Evolutionary conservation across 2,113 vertebrate species (phyloP), one percentile per base, ranked within the genome.

Genomic region (Phylloscopus trochilus): DNA sequence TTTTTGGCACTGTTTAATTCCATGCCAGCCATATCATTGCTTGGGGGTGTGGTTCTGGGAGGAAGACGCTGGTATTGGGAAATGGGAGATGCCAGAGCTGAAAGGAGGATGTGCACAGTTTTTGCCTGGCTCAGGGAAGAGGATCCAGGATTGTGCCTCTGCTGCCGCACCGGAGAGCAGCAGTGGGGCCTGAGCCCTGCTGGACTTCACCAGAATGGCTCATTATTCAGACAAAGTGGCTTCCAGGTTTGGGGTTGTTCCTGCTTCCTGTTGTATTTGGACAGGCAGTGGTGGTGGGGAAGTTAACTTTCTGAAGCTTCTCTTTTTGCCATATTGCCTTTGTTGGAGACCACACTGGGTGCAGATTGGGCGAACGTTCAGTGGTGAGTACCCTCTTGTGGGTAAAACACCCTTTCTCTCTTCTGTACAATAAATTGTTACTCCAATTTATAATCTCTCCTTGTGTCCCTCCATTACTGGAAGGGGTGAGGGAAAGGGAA

Each of bases 81-180:
- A 52, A 37, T 60, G 31, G 53, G 28, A 69, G 53, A 31, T 27
- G 15, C 39, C 12, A 9, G 63, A 33, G 39, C 15, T 10, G 27
- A 11, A 19, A 69, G 39, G 37, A 69, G 27, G 37, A 52, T 3
- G 3, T 0, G 0, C 21, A 7, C 3, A 27, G 27, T 13, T 69
- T 76, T 27, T 69, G 18, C 46, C 73, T 28, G 27, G 22, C 46
- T 69, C 15, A 7, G 10, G 37, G 35, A 1, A 44, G 21, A 33
- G 15, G 15, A 44, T 22, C 7, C 1, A 1, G 37, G 33, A 37
- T 5, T 0, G 1, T 4, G 22, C 10, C 0, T 1, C 26, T 22
- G 31, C 31, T 59, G 44, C 17, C 4, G 4, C 52, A 21, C 35
- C 0, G 0, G 37, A 28, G 27, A 77, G 18, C 27, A 37, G 33